Evolutionary conservation across 2,797 vertebrate genomes (phyloP).

Genomic region (Hydrolagus colliei): DNA sequence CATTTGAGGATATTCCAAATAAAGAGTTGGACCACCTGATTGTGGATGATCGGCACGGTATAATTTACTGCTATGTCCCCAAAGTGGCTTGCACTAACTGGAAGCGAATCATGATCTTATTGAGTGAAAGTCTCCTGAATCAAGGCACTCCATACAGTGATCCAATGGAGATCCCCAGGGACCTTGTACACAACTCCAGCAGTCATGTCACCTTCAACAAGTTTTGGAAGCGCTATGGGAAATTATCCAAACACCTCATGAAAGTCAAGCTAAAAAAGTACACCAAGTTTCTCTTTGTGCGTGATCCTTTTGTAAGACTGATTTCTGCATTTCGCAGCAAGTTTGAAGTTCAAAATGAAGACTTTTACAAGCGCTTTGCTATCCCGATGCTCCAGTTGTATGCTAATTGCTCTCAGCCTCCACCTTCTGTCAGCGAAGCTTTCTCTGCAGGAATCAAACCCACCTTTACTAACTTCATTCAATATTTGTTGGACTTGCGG

Average conservation of each 20-base stretch:
- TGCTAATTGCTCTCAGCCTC: conserved; percentile 71
- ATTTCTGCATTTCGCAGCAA: conserved; percentile 96
- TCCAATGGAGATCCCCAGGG: conserved; percentile 74
- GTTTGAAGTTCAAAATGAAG: conserved; percentile 80
- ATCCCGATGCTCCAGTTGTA: conserved; percentile 78
- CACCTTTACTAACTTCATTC: conserved; percentile 82
- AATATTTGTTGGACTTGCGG: conserved; percentile 85
- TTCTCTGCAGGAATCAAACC: conserved; percentile 72
- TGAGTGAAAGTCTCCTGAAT: conserved; percentile 80
- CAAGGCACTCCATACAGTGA: conserved; percentile 76
- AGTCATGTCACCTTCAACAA: conserved; percentile 92
- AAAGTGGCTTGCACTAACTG: conserved; percentile 97
- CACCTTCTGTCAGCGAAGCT: conserved; percentile 73
- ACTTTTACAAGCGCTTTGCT: conserved; percentile 82
- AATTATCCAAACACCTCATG: conserved; percentile 87
- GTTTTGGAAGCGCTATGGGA: conserved; percentile 92
- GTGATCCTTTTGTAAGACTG: conserved; percentile 91
- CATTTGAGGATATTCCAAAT: conserved; percentile 92
- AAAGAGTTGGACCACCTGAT: conserved; percentile 92
- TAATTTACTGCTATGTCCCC: conserved; percentile 96
- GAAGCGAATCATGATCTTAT: conserved; percentile 94
- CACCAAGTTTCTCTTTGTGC: conserved; percentile 92
- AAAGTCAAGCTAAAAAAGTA: conserved; percentile 93
- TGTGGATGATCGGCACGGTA: conserved; percentile 86
- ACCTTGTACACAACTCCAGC: conserved; percentile 81